Base-by-base conservation (phyloP, 2,113 vertebrate genomes). In the Alethe castanea region DNA sequence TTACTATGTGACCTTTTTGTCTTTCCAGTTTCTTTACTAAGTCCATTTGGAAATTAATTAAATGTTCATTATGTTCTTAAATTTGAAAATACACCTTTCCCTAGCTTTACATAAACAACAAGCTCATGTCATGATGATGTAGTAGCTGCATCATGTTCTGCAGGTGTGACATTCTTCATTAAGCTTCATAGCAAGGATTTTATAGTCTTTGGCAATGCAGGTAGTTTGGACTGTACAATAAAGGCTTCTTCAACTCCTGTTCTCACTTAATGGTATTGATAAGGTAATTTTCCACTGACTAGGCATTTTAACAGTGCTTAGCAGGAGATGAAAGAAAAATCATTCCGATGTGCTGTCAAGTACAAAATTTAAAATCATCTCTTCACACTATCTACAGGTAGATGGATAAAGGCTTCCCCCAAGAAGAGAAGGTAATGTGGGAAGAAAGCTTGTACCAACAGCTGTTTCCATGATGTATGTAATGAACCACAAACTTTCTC, bases 271-370 rank as follows among this genome's bases (percentile, higher is more conserved):
- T 79, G 53, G n/a, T 89, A 96, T 90, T 73, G 72, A 94, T 96
- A 89, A 94, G 79, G 65, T 84, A 94, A 92, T 94, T 97, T 97
- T 97, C 96, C 94, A 96, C 64, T 90, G 92, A 88, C 72, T 60
- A 90, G 57, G 84, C 72, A 94, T 86, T 95, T 90, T 88, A 94
- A 74, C 71, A 66, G 47, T 59, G 64, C 81, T 92, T 94, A 95
- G 88, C 59, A 57, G 59, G 56, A 95, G 70, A 88, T 94, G 81
- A 91, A 92, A 94, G 81, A 54, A 79, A 92, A 97, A 94, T 94
- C 70, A 94, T 90, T 94, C 64, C 36, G 17, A n/a, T 67, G 91
- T 82, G 84, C 89, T 94, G 90, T 70, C 84, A 96, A 94, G 87
- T 92, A 86, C 67, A 86, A 92, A 94, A 95, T 92, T 71, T 91